Base-by-base conservation (phyloP, 2,113 vertebrate genomes). In the Tichodroma muraria region DNA sequence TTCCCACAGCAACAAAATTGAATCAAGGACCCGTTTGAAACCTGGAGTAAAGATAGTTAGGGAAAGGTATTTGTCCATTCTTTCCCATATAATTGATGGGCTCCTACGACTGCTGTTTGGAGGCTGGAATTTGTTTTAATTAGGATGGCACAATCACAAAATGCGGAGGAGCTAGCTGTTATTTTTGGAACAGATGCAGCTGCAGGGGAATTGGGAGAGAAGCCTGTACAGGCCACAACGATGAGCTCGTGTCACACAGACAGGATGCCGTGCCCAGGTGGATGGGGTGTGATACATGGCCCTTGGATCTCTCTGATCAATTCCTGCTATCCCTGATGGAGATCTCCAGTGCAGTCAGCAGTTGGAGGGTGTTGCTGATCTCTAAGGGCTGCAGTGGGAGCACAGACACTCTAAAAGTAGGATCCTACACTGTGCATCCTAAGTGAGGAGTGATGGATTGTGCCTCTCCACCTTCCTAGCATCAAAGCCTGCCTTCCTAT, bases 161-260 rank as follows among this genome's bases (percentile, higher is more conserved):
- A 94, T 71, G 95, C 88, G 77, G 91, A 95, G 88, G 88, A 83
- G 40, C 35, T 94, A n/a, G 88, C 80, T 95, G 92, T 92, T 96
- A 94, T 90, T 96, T 94, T 86, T 94, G 94, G 88, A 96, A 73
- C 44, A 52, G 68, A 78, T 78, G 80, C 63, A 88, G 90, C 88
- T 95, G 76, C 88, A 84, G 72, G 56, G 38, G 85, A 78, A 86
- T 78, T 54, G 92, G 78, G 85, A 91, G 85, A 83, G 80, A 59
- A 85, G 59, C 5, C 47, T 71, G 65, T 38, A 31, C 52, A 77
- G 76, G 52, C 85, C 68, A n/a, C 70, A 77, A 9, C 88, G 90
- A 75, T 70, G 94, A 96, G 85, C 64, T 93, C 75, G 28, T 71
- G 94, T 80, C 61, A 28, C 24, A 18, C 2, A 3, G 50, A 10